Percentiles rank a stretch among this genome's conserved stretches.
Evolutionary conservation across 2,113 vertebrate species (phyloP).

Genomic region (Gallinago paraguaiae): DNA sequence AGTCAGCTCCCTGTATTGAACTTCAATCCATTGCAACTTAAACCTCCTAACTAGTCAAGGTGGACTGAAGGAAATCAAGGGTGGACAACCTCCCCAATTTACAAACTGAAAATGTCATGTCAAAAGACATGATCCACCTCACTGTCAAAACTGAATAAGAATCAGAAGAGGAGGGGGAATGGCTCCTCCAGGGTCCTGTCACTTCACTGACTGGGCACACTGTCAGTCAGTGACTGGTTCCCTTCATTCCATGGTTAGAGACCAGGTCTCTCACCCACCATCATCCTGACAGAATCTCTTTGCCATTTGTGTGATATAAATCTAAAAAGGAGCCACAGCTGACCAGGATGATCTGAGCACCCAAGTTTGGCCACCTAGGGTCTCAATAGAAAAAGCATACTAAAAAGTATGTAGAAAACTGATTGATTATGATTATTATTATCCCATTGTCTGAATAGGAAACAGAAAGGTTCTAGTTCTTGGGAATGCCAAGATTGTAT

Average conservation of each 20-base stretch:
- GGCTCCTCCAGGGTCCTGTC: background rate
- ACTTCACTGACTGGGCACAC: background rate
- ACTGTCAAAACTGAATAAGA: background rate
- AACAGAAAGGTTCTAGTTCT: background rate
- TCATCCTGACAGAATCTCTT: background rate
- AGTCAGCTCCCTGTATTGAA: background rate
- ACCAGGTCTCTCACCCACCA: background rate
- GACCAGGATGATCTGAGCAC: rapidly evolving
- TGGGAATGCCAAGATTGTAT: background rate
- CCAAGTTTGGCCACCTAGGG: background rate
- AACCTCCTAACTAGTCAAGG: background rate
- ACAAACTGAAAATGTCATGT: background rate
- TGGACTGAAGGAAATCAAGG: background rate
- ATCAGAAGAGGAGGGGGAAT: background rate
- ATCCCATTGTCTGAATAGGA: background rate
- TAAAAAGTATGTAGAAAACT: background rate
- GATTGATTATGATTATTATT: background rate
- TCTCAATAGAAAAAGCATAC: background rate
- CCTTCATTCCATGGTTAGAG: background rate
- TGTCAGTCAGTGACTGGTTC: no score
- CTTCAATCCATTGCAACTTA: background rate
- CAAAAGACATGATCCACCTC: background rate
- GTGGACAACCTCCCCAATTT: background rate
- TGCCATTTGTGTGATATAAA: background rate
- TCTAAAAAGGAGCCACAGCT: background rate